Evolutionary conservation across 2,797 vertebrate genomes (phyloP), one percentile per base, ranked within the genome.

Genomic region (Pagetopsis macropterus): DNA sequence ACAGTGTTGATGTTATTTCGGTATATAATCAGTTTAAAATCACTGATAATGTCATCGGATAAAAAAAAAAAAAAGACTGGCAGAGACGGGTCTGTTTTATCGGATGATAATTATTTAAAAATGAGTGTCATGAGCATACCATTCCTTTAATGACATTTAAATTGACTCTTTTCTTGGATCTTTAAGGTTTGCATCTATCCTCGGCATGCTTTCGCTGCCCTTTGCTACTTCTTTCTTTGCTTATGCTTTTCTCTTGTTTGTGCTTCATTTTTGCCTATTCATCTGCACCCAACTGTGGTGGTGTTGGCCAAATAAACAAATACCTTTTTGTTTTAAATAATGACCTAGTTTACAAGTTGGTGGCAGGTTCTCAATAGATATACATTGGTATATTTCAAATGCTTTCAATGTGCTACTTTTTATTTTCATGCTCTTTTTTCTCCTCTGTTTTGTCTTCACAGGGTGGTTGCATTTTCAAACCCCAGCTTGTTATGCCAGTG

Each of bases 381-480:
- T 65, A 64, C 43, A 51, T 40, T 72, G 17, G 58, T 87, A 44
- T 82, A 70, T 70, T 78, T 75, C 44, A 74, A 62, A 70, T 84
- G 79, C 88, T 88, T 84, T 88, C 64, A 80, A 74, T 88, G 72
- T 90, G 80, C 87, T 89, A 75, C 85, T 85, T 92, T 89, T 88
- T 83, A 72, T 90, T 85, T 90, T 91, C 63, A 92, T 91, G 81
- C 85, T 92, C 76, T 90, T 86, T 88, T 90, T 75, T 88, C 84
- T 87, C 59, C 60, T 88, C 81, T 91, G 82, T 91, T 92, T 94
- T 90, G 86, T 91, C 88, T 89, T 89, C 86, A 91, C 93, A 96
- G 95, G 94, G 89, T 92, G 91, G 91, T 92, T 92, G 84, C 92
- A 87, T 88, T 93, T 94, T 93, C 88, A 93, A 91, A 90, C 80